Evolutionary conservation across 2,797 vertebrate genomes (phyloP), one percentile per base, ranked within the genome.

Genomic region (Sebastes vulpes): DNA sequence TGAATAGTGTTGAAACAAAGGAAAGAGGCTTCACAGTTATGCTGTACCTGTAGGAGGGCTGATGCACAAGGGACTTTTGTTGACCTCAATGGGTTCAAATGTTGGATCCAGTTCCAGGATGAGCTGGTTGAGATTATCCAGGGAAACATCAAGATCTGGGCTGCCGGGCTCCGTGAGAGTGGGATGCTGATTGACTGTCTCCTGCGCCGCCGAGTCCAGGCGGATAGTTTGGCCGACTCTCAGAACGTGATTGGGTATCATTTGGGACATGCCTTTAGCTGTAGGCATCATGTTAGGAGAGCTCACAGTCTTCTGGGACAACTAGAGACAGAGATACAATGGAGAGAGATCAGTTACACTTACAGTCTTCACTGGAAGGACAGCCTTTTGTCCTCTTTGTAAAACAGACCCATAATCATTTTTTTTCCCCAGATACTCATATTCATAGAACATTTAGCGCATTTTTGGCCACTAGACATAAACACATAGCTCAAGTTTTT

Each of bases 31-130:
- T 29, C 6, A 14, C 4, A 12, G 66, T 2, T 0, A 0, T 12
- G 48, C 56, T 56, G 31, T 93, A 95, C 95, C 95, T 95, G 90
- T 8, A 3, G 81, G 46, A 4, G 85, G 78, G 23, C 84, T 90
- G 74, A 52, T 53, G 48, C 71, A 76, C 0, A 58, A 7, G 6
- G 73, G 79, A 21, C 80, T 88, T 52, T 61, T 81, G 72, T 79
- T 66, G 46, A 90, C 11, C 0, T 38, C 67, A 23, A 97, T 89
- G 0, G 96, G 96, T 86, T 98, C 95, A 74, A 99, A 99, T 11
- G 96, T 97, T 0, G 98, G 98, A 73, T 98, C 98, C 31, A 99
- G 94, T 70, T 99, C 97, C 8, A 98, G 90, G 74, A 98, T 99
- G 87, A 99, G 87, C 89, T 96, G 93, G 92, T 98, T 98, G 82